Evolutionary conservation across 2,888 invertebrate genomes (phyloP).

Genomic region (Salpingus planirostris): DNA sequence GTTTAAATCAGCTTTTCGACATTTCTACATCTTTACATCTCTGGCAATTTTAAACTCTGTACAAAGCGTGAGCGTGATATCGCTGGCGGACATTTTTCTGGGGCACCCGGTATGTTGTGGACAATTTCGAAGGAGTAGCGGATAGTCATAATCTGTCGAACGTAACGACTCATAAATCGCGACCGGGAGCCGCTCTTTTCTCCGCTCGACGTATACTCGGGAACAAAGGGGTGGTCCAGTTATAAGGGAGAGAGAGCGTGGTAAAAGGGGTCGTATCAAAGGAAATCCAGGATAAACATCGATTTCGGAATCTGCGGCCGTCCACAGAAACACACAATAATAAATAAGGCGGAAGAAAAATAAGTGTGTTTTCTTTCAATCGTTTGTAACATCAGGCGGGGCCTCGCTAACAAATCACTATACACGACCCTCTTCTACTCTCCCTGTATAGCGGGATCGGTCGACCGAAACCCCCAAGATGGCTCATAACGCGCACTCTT

Average conservation of each 20-base stretch:
- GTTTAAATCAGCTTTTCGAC: too few species aligned
- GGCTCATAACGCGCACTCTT: slow-evolving; percentile 26
- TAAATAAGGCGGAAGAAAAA: slow-evolving; percentile 26
- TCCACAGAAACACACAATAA: slow-evolving; percentile 24
- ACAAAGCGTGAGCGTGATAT: too few species aligned
- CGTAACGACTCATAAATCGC: slow-evolving; percentile 30
- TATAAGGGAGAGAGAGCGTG: background rate
- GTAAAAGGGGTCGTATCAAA: slow-evolving; percentile 12
- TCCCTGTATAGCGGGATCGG: slow-evolving; percentile 16
- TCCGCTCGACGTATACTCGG: slow-evolving; percentile 13
- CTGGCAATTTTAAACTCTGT: too few species aligned
- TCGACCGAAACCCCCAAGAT: slow-evolving; percentile 18
- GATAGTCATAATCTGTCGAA: slow-evolving; percentile 23
- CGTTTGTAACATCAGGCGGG: slow-evolving; percentile 28
- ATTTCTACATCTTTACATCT: too few species aligned
- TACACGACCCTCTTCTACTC: too few species aligned
- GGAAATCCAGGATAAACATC: slow-evolving; percentile 28
- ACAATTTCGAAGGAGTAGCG: too few species aligned
- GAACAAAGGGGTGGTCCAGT: slow-evolving; percentile 4
- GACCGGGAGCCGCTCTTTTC: slow-evolving; percentile 15
- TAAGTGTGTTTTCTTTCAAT: slow-evolving; percentile 28
- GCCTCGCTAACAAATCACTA: slow-evolving; percentile 28
- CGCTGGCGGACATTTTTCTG: too few species aligned
- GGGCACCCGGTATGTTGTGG: too few species aligned
- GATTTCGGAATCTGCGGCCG: slow-evolving; percentile 26